Base-by-base conservation (phyloP, 2,888 invertebrate genomes). In the Catocala sponsa region DNA sequence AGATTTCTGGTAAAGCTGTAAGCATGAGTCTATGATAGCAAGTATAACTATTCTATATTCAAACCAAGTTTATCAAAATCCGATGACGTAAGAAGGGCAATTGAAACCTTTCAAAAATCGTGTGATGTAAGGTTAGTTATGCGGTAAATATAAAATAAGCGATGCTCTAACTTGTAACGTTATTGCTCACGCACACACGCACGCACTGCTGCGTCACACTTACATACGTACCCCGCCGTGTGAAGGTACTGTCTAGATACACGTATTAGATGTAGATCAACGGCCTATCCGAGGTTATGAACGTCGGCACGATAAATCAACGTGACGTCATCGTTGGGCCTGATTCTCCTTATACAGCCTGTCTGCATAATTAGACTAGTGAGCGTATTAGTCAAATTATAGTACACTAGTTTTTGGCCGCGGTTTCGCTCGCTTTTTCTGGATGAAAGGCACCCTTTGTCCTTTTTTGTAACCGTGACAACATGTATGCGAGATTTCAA, bases 191-290 rank as follows among this genome's bases (percentile, higher is more conserved):
- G 67, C 78, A 74, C 66, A 77, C 77, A 74, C 63, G 56, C 65
- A 43, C 11, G 61, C 59, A 9, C 4, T 5, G 35, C 64, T 76
- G 76, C 82, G 78, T 84, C 82, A 82, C 71, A 68, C 68, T 58
- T 51, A 75, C 72, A 60, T 74, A 75, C 72, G 61, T 74, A 75
- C 65, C 65, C 68, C 74, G 60, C 71, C 72, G 71, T 74, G 65
- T 66, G 66, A 71, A 73, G 64, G 56, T 61, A 64, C 70, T 65
- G 76, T 71, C 78, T 75, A 74, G 78, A 70, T 76, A 78, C 75
- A 78, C 75, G 76, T 80, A 78, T 79, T 80, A 80, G 79, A 84
- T 83, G 78, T 82, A 83, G 83, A 84, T 82, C 83, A 84, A 81
- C 76, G 83, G 78, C 82, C 85, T 82, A 73, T 69, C 75, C 76